These are phyloP conservation scores for Scomber japonicus DNA, from an alignment of 2,113 vertebrate genomes.

Conservation along the genomic window DNA sequence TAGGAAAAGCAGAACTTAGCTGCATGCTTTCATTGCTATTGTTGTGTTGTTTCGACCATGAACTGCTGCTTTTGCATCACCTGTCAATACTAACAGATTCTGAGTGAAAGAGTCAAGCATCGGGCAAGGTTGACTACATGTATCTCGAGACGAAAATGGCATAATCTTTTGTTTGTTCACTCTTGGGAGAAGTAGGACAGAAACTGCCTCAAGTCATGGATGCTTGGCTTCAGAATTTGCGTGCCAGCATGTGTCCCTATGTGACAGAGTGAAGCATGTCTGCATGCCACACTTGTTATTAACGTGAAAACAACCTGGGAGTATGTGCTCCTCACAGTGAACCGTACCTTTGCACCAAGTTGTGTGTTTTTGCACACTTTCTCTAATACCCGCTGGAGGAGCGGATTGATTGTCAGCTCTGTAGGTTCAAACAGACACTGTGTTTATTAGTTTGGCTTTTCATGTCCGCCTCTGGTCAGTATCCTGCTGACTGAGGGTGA, in stretches of 20 bases:
- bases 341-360: not conserved
- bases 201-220: slow-evolving; percentile 70
- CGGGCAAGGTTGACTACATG: slow-evolving; percentile 28
- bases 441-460: slow-evolving; percentile 76
- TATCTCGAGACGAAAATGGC: slow-evolving; percentile 41
- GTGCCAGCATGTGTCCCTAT: slow-evolving; percentile 51
- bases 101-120: slow-evolving; percentile 28
- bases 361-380: slow-evolving; percentile 27
- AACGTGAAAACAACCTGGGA: slow-evolving; percentile 43
- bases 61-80: not conserved
- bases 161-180: slow-evolving; percentile 64
- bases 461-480: slow-evolving; percentile 69
- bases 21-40: not conserved
- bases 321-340: slow-evolving; percentile 11
- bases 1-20: not conserved
- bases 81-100: not conserved
- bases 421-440: slow-evolving; percentile 56
- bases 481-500: slow-evolving; percentile 77
- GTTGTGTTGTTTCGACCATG: slow-evolving; percentile 1
- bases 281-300: slow-evolving; percentile 40
- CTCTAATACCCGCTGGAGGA: slow-evolving; percentile 39
- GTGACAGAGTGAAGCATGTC: slow-evolving; percentile 60
- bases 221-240: slow-evolving; percentile 65
- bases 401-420: slow-evolving; percentile 71
- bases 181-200: slow-evolving; percentile 79